Percentiles rank a stretch among this genome's conserved stretches.
phyloP scores from a whole-genome alignment of 2,797 vertebrate genomes.

The Oceanodroma leucorhoa region DNA sequence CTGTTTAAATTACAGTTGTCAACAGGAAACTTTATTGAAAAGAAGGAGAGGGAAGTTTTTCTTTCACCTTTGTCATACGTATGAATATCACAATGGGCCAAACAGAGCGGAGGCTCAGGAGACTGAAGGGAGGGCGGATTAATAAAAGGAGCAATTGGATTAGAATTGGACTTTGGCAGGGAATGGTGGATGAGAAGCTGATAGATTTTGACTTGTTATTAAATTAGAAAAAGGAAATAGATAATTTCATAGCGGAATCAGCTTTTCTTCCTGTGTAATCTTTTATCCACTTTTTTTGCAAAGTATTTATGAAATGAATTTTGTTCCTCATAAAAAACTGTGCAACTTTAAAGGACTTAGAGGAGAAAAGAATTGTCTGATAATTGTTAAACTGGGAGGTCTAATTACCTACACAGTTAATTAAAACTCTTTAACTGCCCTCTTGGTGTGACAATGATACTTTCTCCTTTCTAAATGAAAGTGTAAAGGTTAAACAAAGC shows the following conservation, averaged over 20 bases:
- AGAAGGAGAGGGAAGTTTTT: not conserved
- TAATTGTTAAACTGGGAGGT: slow-evolving; percentile 55
- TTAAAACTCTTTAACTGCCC: slow-evolving; percentile 63
- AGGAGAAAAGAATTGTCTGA: slow-evolving; percentile 43
- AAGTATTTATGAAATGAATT: slow-evolving; percentile 23
- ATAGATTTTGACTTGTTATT: slow-evolving; percentile 54
- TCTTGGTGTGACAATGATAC: slow-evolving; percentile 51
- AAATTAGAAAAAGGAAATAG: slow-evolving; percentile 41
- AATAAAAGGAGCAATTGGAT: slow-evolving; percentile 47
- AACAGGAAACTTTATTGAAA: slow-evolving; percentile 26
- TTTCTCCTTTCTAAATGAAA: slow-evolving; percentile 55
- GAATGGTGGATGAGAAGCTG: slow-evolving; percentile 27
- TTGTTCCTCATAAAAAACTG: not conserved
- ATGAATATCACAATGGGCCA: slow-evolving; percentile 35
- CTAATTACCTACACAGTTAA: slow-evolving; percentile 64
- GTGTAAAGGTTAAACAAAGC: slow-evolving; percentile 63
- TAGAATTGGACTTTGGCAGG: slow-evolving; percentile 47
- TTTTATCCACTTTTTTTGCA: not conserved
- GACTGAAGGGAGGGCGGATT: not conserved
- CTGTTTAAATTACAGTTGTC: not conserved
- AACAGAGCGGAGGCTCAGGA: slow-evolving; percentile 26
- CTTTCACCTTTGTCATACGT: slow-evolving; percentile 7
- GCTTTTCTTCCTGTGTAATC: not conserved
- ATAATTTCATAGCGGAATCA: slow-evolving; percentile 1
- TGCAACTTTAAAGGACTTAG: slow-evolving; percentile 29